Evolutionary conservation across 2,888 invertebrate species (phyloP), one percentile per base, ranked within the genome.

Genomic region (Cylloceria caligata): DNA sequence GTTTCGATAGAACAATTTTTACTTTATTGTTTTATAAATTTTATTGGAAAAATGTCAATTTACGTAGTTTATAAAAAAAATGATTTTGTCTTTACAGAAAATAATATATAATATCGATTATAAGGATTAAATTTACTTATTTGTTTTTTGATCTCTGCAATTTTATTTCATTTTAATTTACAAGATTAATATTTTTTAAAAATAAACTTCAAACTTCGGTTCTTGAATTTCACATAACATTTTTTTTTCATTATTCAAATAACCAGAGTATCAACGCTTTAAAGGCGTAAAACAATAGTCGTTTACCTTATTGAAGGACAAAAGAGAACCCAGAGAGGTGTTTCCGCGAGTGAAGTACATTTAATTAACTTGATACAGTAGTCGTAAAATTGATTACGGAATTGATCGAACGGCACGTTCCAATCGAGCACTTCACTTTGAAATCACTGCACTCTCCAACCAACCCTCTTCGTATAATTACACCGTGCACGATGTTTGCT

Each of bases 351-450:
- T 49, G 34, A 45, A 68, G 62, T 45, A 52, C 68, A 64, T 62
- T 81, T 81, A 72, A 81, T 81, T 77, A 73, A 81, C 30, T 45
- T 47, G 68, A 47, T 42, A 52, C 27, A 21, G 65, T 57, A 47
- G 39, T 69, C 69, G 69, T 60, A 69, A 77, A 81, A 73, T 81
- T 69, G 69, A 77, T 81, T 74, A 78, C 64, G 39, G 47, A 47
- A 81, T 73, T 77, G 73, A 73, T 81, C 73, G 69, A 78, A 77
- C 42, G 65, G 36, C 3, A 36, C 62, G 72, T 21, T 55, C n/a
- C 65, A 39, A 64, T 52, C 57, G 52, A 80, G 49, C 49, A 19
- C 71, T 49, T 34, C 36, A 42, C 68, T 76, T 16, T 30, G 42
- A 36, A 62, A 69, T 52, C 55, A n/a, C 30, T 21, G 34, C 34